Percentiles rank a stretch among this genome's conserved stretches.
Evolutionary conservation across 2,888 invertebrate genomes (phyloP).

Genomic region (Lutraria lutraria): DNA sequence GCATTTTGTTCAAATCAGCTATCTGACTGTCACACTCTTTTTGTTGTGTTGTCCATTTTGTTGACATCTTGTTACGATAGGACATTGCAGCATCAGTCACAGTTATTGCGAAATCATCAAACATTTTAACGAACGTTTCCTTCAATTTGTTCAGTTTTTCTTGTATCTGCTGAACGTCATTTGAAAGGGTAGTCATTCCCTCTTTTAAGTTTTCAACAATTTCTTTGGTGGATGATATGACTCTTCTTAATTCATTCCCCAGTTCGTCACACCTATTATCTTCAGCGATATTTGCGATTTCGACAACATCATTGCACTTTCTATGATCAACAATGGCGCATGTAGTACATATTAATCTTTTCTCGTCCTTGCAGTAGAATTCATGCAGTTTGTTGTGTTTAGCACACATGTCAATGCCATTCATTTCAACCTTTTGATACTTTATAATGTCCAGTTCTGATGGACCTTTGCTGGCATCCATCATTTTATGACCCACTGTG

Average conservation of each 20-base stretch:
- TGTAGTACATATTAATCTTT: neutral
- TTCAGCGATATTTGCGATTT: neutral
- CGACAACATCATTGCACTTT: slow-evolving; percentile 5
- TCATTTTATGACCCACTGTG: neutral
- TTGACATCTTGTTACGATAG: neutral
- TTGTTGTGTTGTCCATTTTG: neutral
- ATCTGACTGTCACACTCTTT: neutral
- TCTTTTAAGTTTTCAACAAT: neutral
- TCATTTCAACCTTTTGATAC: too few species aligned
- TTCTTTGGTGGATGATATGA: too few species aligned
- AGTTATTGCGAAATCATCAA: too few species aligned
- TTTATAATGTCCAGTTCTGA: neutral
- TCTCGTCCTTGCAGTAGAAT: neutral
- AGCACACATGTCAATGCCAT: too few species aligned
- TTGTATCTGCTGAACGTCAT: neutral
- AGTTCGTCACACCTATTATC: neutral
- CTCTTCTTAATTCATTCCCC: too few species aligned
- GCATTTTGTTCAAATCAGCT: neutral
- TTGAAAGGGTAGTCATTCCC: too few species aligned
- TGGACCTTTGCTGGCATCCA: neutral
- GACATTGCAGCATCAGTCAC: neutral
- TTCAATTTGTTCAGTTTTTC: neutral
- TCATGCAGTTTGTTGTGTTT: too few species aligned
- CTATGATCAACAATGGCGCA: slow-evolving; percentile 12
- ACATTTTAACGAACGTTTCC: neutral